phyloP scores from a whole-genome alignment of 2,888 invertebrate genomes.

The Gnatocerus cornutus region DNA sequence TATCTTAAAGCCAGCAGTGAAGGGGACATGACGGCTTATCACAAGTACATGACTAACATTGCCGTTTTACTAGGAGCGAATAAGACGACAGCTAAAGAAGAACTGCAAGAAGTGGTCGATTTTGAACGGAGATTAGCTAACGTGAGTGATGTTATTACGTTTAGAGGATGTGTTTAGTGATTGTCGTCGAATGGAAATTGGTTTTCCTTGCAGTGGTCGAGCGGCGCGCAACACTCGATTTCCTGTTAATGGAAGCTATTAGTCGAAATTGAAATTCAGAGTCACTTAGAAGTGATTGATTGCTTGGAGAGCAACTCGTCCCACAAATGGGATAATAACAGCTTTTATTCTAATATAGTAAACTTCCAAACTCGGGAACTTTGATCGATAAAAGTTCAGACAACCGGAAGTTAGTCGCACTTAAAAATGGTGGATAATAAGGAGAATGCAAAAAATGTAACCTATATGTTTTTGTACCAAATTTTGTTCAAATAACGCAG shows the following conservation, averaged over 20 bases:
- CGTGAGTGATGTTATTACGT: slow-evolving; percentile 71
- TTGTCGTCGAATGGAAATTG: slow-evolving; percentile 20
- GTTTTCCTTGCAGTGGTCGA: slow-evolving; percentile 24
- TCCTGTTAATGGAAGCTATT: slow-evolving; percentile 10
- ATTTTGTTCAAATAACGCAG: too few species aligned
- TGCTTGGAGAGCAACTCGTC: background rate
- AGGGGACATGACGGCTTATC: slow-evolving; percentile 85
- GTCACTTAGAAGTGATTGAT: slow-evolving; percentile 13
- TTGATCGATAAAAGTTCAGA: too few species aligned
- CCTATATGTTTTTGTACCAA: too few species aligned
- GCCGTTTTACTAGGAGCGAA: slow-evolving; percentile 85
- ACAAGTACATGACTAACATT: slow-evolving; percentile 86
- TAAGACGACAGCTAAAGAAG: slow-evolving; percentile 76
- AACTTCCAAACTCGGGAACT: too few species aligned
- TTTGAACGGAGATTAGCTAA: slow-evolving; percentile 89
- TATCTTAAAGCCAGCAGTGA: slow-evolving; percentile 85
- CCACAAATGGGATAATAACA: background rate
- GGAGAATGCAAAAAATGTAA: too few species aligned
- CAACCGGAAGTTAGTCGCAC: too few species aligned
- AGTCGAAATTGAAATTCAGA: slow-evolving; percentile 4
- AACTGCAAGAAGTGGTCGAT: slow-evolving; percentile 82
- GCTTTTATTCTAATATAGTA: background rate
- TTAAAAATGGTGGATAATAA: too few species aligned
- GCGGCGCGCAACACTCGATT: background rate
- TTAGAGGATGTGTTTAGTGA: slow-evolving; percentile 3